Evolutionary conservation across 2,888 invertebrate species (phyloP).

Genomic region (Ctenicera cuprea): DNA sequence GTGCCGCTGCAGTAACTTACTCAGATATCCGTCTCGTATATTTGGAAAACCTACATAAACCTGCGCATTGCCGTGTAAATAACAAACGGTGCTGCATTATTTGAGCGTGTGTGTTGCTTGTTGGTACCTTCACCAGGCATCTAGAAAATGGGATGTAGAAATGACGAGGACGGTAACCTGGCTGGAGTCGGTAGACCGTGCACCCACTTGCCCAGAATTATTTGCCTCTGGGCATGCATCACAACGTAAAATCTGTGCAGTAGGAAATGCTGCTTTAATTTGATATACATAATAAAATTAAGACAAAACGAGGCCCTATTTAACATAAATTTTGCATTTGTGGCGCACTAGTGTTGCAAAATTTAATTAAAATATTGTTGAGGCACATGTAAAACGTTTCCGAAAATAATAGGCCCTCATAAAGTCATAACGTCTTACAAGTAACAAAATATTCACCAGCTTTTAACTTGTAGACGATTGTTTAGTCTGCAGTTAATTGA

Average conservation of each 20-base stretch:
- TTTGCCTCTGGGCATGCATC: constrained; percentile 33
- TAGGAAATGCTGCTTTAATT: background rate
- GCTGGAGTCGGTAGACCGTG: constrained; percentile 52
- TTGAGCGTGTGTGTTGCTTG: background rate
- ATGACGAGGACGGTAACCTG: constrained; percentile 52
- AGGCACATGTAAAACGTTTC: too few species aligned
- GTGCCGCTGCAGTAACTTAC: constrained; percentile 27
- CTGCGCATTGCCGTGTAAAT: constrained; percentile 7
- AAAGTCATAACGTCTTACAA: too few species aligned
- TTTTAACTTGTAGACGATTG: too few species aligned
- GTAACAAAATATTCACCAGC: too few species aligned
- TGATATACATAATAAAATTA: too few species aligned
- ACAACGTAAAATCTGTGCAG: constrained; percentile 3
- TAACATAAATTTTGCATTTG: too few species aligned
- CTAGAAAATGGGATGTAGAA: constrained; percentile 41
- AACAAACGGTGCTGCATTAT: background rate
- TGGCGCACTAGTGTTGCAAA: too few species aligned
- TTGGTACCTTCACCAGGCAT: constrained; percentile 26
- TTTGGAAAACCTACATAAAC: background rate
- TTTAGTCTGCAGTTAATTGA: too few species aligned
- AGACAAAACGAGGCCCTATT: too few species aligned
- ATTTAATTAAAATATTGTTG: too few species aligned
- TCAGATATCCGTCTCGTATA: constrained; percentile 7
- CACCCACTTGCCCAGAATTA: constrained; percentile 49
- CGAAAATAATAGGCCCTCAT: too few species aligned